Evolutionary conservation across 2,888 invertebrate genomes (phyloP).

Genomic region (Drosophila monieri): DNA sequence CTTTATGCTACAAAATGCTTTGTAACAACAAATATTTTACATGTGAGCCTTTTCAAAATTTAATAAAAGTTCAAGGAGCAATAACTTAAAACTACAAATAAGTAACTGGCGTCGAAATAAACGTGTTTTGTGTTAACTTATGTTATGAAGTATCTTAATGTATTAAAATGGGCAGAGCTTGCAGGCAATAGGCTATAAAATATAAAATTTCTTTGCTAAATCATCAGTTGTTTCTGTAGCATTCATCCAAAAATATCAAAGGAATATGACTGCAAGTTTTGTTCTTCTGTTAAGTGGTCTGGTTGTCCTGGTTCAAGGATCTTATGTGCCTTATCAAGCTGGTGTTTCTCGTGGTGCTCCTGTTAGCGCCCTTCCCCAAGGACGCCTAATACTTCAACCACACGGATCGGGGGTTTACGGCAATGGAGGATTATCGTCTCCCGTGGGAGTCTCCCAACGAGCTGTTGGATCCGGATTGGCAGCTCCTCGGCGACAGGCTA

Average conservation of each 20-base stretch:
- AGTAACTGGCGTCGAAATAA: background rate
- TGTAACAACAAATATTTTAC: too few species aligned
- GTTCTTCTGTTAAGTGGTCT: background rate
- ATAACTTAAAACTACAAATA: background rate
- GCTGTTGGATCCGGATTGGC: constrained; percentile 6
- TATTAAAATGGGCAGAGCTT: background rate
- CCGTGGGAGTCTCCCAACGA: constrained; percentile 4
- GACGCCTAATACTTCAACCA: background rate
- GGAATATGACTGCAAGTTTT: background rate
- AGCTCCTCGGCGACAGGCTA: constrained; percentile 3
- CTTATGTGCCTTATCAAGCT: background rate
- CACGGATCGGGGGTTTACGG: constrained; percentile 2
- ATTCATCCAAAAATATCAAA: constrained; percentile 1
- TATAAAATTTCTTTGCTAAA: background rate
- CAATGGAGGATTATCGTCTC: constrained; percentile 7
- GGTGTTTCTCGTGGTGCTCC: constrained; percentile 6
- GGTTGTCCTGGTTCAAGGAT: background rate
- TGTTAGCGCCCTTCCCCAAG: constrained; percentile 10
- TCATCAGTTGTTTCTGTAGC: background rate
- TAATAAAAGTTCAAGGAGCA: background rate
- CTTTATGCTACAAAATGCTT: too few species aligned
- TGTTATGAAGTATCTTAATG: background rate
- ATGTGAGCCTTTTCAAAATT: too few species aligned
- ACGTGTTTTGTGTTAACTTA: background rate
- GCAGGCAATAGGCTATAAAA: background rate